Evolutionary conservation across 2,113 vertebrate genomes (phyloP).

Genomic region (Potamarius usumacintae): DNA sequence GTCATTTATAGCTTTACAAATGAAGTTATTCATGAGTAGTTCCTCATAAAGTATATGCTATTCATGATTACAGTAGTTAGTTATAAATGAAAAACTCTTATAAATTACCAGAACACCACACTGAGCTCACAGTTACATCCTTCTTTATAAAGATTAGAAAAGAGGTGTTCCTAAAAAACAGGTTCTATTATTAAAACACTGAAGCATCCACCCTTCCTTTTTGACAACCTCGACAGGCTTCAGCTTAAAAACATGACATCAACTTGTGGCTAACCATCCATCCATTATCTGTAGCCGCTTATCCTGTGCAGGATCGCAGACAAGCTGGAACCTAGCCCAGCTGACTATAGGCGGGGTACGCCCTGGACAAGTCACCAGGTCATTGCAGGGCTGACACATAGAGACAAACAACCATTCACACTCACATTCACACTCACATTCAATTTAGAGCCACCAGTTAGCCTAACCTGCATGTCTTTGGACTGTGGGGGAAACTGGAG

Average conservation of each 20-base stretch:
- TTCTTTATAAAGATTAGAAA: neutral
- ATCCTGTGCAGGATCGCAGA: too few species aligned
- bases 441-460: too few species aligned
- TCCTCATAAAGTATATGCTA: neutral
- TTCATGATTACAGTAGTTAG: neutral
- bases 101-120: neutral
- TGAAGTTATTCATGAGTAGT: neutral
- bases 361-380: too few species aligned
- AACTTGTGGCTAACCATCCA: neutral
- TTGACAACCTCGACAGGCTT: slow-evolving; percentile 8
- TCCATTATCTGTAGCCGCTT: neutral
- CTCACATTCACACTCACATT: too few species aligned
- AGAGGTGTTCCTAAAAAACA: slow-evolving; percentile 25
- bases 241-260: slow-evolving; percentile 21
- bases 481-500: too few species aligned
- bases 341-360: neutral
- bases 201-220: slow-evolving; percentile 13
- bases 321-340: neutral
- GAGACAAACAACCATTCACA: too few species aligned
- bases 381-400: too few species aligned
- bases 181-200: slow-evolving; percentile 19
- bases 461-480: too few species aligned
- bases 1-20: neutral
- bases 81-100: neutral
- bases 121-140: neutral